phyloP scores from a whole-genome alignment of 2,888 invertebrate species.

The Nasonia oneida region DNA sequence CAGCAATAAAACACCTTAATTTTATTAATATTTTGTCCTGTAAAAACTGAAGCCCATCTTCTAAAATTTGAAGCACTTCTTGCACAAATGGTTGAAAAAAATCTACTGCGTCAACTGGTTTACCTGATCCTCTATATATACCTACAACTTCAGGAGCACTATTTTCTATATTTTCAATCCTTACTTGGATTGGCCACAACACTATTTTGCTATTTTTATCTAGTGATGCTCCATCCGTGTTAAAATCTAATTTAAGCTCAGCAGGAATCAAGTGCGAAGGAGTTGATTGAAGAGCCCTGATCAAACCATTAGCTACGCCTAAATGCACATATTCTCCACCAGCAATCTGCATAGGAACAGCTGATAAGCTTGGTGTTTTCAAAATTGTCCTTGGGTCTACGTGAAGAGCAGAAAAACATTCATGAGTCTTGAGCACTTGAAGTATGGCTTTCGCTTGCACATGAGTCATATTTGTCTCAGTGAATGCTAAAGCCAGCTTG shows the following conservation, averaged over 20 bases:
- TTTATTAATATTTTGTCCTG: background rate
- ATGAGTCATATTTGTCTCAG: background rate
- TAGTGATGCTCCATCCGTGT: background rate
- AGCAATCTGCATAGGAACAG: background rate
- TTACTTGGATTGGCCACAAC: constrained; percentile 33
- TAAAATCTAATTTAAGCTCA: background rate
- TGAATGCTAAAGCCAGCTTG: background rate
- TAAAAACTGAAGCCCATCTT: background rate
- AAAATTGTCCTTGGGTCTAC: background rate
- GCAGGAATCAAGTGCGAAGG: background rate
- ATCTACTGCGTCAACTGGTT: background rate
- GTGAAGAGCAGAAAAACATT: background rate
- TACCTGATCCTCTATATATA: background rate
- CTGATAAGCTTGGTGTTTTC: background rate
- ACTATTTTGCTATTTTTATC: background rate
- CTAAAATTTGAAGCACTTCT: background rate
- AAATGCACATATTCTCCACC: constrained; percentile 5
- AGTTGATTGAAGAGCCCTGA: background rate
- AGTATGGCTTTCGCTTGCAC: background rate
- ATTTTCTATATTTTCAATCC: background rate
- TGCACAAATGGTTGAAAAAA: background rate
- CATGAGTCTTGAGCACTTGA: background rate
- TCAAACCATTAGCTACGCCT: background rate
- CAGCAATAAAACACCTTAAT: constrained; percentile 20
- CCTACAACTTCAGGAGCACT: constrained; percentile 3